Conservation (phyloP, 2,888 invertebrate genomes). For the Pegoplata infirma region DNA sequence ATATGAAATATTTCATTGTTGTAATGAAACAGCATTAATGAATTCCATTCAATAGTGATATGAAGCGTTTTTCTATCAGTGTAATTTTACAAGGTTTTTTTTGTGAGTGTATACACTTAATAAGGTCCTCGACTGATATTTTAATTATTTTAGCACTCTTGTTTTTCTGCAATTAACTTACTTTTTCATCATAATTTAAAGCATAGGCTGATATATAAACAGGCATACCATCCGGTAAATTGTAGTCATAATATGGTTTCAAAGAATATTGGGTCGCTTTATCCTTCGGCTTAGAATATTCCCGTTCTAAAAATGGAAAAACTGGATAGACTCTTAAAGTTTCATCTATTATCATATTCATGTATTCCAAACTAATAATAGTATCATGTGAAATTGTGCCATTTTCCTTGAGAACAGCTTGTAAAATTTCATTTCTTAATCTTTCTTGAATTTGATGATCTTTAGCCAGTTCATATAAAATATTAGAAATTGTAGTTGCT, state of each 20-base stretch:
- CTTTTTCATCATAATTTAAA: conserved; percentile 74
- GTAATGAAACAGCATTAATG: no score
- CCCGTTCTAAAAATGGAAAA: conserved; percentile 74
- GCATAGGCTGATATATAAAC: conserved; percentile 73
- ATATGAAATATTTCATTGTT: no score
- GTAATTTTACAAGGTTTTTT: no score
- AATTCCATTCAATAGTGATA: no score
- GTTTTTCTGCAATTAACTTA: no score
- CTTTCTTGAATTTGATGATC: conserved; percentile 76
- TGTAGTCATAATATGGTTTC: conserved; percentile 70
- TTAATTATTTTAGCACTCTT: no score
- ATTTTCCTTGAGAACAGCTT: conserved; percentile 70
- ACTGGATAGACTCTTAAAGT: conserved; percentile 75
- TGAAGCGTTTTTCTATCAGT: no score
- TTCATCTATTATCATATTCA: conserved; percentile 77
- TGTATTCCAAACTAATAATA: conserved; percentile 76
- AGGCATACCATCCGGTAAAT: conserved; percentile 72
- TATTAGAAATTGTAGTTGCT: conserved; percentile 77
- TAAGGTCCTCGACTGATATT: no score
- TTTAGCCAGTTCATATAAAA: conserved; percentile 76
- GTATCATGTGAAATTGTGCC: conserved; percentile 77
- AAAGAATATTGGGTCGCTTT: conserved; percentile 66
- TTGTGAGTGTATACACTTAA: no score
- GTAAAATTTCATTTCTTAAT: conserved; percentile 77
- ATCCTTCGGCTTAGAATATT: conserved; percentile 65